Percentiles rank a stretch among this genome's conserved stretches.
phyloP scores from a whole-genome alignment of 2,888 invertebrate genomes.

The Hymenopus coronatus region DNA sequence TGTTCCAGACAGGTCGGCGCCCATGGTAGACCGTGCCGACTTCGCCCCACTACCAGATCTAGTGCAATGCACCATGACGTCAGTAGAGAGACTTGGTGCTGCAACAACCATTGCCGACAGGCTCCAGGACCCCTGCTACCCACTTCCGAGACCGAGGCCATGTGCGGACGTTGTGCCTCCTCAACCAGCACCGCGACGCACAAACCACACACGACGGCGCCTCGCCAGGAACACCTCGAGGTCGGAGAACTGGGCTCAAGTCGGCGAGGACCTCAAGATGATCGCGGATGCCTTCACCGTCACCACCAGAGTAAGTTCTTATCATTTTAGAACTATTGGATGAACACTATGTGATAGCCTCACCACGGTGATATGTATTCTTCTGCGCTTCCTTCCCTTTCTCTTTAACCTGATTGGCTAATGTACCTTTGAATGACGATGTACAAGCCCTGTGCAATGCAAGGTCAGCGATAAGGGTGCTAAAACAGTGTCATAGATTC shows the following conservation, averaged over 20 bases:
- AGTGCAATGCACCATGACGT: not conserved
- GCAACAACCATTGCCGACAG: not conserved
- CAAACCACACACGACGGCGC: not conserved
- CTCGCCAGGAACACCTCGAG: not conserved
- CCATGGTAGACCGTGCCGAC: not conserved
- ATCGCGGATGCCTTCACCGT: slow-evolving; percentile 22
- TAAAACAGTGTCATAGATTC: too few species aligned
- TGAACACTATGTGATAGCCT: too few species aligned
- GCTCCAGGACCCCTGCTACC: not conserved
- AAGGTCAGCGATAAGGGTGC: too few species aligned
- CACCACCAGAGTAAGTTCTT: not conserved
- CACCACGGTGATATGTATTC: too few species aligned
- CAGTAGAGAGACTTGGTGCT: not conserved
- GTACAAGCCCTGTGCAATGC: too few species aligned
- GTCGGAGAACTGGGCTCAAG: slow-evolving; percentile 15
- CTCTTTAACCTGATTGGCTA: too few species aligned
- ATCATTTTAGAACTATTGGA: too few species aligned
- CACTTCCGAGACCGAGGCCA: not conserved
- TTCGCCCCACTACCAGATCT: not conserved
- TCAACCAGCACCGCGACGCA: not conserved
- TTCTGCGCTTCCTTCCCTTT: too few species aligned
- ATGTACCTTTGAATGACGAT: too few species aligned
- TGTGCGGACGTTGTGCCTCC: not conserved
- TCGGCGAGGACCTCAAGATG: slow-evolving; percentile 20
- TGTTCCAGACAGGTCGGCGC: not conserved